phyloP scores from a whole-genome alignment of 2,888 invertebrate genomes.

The Brachyptera putata region DNA sequence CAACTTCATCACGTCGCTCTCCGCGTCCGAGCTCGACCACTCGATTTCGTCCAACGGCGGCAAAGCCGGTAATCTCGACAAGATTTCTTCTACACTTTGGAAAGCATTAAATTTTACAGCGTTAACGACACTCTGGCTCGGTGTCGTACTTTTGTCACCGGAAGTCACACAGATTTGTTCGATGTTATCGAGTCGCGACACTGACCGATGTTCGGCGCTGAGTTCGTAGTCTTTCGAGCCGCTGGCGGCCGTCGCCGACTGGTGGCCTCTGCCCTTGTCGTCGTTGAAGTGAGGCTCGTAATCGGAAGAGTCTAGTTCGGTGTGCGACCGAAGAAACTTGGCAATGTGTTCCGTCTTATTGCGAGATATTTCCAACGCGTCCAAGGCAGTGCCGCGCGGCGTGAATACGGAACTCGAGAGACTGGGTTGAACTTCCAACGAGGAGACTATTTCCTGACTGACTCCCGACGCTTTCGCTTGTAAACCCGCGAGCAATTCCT shows the following conservation, averaged over 20 bases:
- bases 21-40: not conserved
- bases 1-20: not conserved
- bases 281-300: constrained; percentile 53
- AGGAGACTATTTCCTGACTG: constrained; percentile 39
- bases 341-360: constrained; percentile 44
- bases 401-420: constrained; percentile 35
- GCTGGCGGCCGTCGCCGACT: too few relatives aligned
- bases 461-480: constrained; percentile 46
- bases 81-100: constrained; percentile 56
- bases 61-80: constrained; percentile 62
- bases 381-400: constrained; percentile 22
- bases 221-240: constrained; percentile 25
- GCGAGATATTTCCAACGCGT: constrained; percentile 40
- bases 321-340: constrained; percentile 41
- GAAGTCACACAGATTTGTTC: too few relatives aligned
- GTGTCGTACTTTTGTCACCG: not conserved
- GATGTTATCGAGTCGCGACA: constrained; percentile 8
- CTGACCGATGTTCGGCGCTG: constrained; percentile 26
- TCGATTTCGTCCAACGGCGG: not conserved
- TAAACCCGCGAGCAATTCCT: constrained; percentile 74
- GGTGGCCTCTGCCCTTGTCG: constrained; percentile 51
- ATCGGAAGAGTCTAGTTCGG: constrained; percentile 42
- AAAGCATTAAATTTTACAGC: too few relatives aligned
- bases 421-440: constrained; percentile 34
- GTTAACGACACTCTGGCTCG: not conserved